These are phyloP conservation scores for Nerophis lumbriciformis DNA, from an alignment of 2,113 vertebrate genomes.

Conservation along the genomic window DNA sequence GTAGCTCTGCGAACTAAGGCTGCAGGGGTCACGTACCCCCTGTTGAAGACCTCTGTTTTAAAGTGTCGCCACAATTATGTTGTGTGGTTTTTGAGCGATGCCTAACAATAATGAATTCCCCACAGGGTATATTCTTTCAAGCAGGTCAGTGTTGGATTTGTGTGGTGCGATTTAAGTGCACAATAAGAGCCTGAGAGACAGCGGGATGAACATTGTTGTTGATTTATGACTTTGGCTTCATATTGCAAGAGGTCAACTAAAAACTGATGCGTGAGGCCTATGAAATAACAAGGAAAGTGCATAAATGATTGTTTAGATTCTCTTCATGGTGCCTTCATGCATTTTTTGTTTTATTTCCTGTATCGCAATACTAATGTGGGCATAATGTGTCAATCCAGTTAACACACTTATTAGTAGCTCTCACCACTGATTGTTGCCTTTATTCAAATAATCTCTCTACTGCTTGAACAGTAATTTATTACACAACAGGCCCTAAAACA, in stretches of 20 bases:
- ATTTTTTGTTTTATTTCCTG: slow-evolving; percentile 4
- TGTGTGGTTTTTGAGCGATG: slow-evolving; percentile 32
- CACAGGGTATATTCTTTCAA: slow-evolving; percentile 49
- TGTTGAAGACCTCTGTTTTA: no score
- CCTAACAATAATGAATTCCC: background rate
- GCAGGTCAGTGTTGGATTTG: slow-evolving; percentile 34
- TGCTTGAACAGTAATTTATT: slow-evolving; percentile 78
- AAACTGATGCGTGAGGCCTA: slow-evolving; percentile 9
- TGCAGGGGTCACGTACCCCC: no score
- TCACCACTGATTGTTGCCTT: slow-evolving; percentile 33
- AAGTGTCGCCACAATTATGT: slow-evolving; percentile 19
- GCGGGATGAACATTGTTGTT: slow-evolving; percentile 21
- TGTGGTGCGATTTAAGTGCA: slow-evolving; percentile 65
- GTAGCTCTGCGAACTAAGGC: no score
- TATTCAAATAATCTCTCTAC: slow-evolving; percentile 42
- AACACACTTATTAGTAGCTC: slow-evolving; percentile 11
- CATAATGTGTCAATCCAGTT: slow-evolving; percentile 21
- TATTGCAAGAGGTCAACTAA: slow-evolving; percentile 18
- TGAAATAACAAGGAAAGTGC: slow-evolving; percentile 7
- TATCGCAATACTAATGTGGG: slow-evolving; percentile 34
- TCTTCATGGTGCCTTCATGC: slow-evolving; percentile 75
- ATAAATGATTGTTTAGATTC: slow-evolving; percentile 27
- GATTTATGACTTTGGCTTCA: slow-evolving; percentile 16
- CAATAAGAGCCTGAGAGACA: slow-evolving; percentile 59
- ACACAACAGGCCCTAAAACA: slow-evolving; percentile 85